Percentiles rank a stretch among this genome's conserved stretches.
Conservation (phyloP, 2,888 invertebrate genomes). For the Coelinius sp. region DNA sequence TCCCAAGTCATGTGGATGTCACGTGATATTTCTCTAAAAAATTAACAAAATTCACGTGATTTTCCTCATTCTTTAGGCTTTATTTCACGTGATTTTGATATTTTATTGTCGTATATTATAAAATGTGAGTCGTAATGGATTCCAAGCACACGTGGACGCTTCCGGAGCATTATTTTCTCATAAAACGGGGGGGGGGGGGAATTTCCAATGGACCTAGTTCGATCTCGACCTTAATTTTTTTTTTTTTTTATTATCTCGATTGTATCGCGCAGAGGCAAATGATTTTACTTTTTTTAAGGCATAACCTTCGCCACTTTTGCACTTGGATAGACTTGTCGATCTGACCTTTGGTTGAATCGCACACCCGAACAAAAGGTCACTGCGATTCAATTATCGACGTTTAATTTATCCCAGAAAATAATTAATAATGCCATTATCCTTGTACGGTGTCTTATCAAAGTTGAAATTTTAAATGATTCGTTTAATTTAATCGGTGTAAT, state of each 20-base stretch:
- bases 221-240: not conserved
- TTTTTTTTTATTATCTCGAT: not conserved
- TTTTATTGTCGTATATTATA: not conserved
- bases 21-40: not conserved
- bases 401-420: not conserved
- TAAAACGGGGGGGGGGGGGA: not conserved
- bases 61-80: not conserved
- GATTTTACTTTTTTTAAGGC: not conserved
- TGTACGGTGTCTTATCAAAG: not conserved
- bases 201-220: not conserved
- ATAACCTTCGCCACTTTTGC: not conserved
- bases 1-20: not conserved
- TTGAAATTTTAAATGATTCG: not conserved
- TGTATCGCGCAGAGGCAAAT: not conserved
- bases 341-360: conserved; percentile 8
- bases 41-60: not conserved
- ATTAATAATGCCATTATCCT: not conserved
- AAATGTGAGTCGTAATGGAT: too few relatives aligned
- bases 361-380: not conserved
- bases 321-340: not conserved
- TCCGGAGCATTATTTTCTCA: not conserved
- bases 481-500: not conserved
- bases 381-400: conserved; percentile 1
- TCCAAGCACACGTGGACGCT: too few relatives aligned
- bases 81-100: not conserved